Evolutionary conservation across 2,888 invertebrate genomes (phyloP).

Genomic region (Lepidocyrtoides sp.): DNA sequence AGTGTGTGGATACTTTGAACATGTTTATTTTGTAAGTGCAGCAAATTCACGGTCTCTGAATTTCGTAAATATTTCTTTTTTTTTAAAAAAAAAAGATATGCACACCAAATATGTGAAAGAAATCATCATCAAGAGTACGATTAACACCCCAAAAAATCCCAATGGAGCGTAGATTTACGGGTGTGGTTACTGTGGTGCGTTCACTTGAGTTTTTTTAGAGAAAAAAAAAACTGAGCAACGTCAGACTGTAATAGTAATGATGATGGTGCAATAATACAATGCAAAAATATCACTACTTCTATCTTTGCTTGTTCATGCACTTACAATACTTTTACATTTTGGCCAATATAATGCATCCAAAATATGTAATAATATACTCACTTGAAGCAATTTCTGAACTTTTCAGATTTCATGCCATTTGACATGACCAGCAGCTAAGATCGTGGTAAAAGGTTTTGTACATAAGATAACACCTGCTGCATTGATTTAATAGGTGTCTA

Average conservation of each 20-base stretch:
- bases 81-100: background rate
- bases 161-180: slow-evolving; percentile 55
- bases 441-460: slow-evolving; percentile 31
- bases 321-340: slow-evolving; percentile 44
- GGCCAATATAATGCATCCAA: background rate
- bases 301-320: background rate
- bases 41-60: background rate
- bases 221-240: slow-evolving; percentile 16
- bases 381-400: background rate
- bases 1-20: background rate
- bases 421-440: slow-evolving; percentile 21
- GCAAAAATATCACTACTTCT: background rate
- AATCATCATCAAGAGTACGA: slow-evolving; percentile 10
- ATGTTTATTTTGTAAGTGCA: background rate
- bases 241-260: background rate
- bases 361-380: background rate
- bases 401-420: background rate
- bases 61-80: background rate
- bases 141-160: slow-evolving; percentile 36
- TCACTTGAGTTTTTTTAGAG: slow-evolving; percentile 29
- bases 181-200: slow-evolving; percentile 54
- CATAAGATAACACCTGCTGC: background rate
- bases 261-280: slow-evolving; percentile 8
- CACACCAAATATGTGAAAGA: slow-evolving; percentile 2
- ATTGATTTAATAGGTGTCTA: slow-evolving; percentile 11